Base-by-base conservation (phyloP, 2,888 invertebrate genomes). In the Nemotelus pantherinus region DNA sequence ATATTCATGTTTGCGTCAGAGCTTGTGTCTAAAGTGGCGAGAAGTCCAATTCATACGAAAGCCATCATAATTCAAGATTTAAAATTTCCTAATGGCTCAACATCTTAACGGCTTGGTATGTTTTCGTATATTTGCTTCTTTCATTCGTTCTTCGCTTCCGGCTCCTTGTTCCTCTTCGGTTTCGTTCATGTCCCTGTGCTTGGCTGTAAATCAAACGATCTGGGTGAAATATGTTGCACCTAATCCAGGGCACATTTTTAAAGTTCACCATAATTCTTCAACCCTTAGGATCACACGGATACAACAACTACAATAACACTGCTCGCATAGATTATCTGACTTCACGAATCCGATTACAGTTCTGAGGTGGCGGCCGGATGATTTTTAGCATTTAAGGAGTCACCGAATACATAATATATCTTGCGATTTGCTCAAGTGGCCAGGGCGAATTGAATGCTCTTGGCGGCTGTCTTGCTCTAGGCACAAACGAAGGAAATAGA, bases 31-130 rank as follows among this genome's bases (percentile, higher is more conserved):
- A 74, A 74, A 74, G 74, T 74, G 74, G 74, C 47, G 58, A 60
- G 60, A 70, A 41, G 70, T 70, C 70, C 70, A 60, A 74, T 63
- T 74, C 63, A 41, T 25, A 60, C 60, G 74, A 60, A 63, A 45
- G 48, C 60, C 53, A 58, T 58, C 76, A 78, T 78, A 78, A 79
- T 47, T 79, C 77, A 79, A 79, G 79, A 79, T 79, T 79, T 79
- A 77, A 79, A 77, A 77, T 77, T 72, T 77, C 47, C 74, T 55
- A 53, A 70, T 68, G 68, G 10, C 50, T n/a, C 68, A 10, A 45
- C 10, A 53, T 55, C 55, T 47, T 70, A 43, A 43, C 50, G 41
- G 50, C 25, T 25, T 39, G 50, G 50, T 9, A 68, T 39, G 25
- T 39, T 68, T 68, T 67, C 67, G 44, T 5, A n/a, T 25, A 9